A percentile compares a stretch with the other conserved stretches of the same genome.
phyloP scores from a whole-genome alignment of 2,113 vertebrate species.

The Lates calcarifer region DNA sequence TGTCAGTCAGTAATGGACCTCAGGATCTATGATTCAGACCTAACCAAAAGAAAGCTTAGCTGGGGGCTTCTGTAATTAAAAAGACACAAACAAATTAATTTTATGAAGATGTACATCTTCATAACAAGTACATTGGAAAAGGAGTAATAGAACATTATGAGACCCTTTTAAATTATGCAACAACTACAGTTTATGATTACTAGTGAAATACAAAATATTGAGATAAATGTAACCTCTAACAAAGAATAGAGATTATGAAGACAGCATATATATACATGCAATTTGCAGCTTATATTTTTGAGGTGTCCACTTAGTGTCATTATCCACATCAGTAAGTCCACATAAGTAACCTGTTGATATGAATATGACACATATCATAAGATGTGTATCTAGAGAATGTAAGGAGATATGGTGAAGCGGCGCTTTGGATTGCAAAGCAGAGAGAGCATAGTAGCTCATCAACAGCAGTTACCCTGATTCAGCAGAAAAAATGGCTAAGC shows the following conservation, averaged over 20 bases:
- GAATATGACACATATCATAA: background rate
- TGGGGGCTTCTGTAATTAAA: background rate
- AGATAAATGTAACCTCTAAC: background rate
- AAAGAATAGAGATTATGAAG: background rate
- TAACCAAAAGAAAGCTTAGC: background rate
- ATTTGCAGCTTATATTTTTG: conserved; percentile 6
- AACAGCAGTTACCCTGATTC: conserved; percentile 25
- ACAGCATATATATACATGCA: background rate
- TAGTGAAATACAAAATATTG: no score
- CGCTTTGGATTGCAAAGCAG: conserved; percentile 1
- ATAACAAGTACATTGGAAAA: background rate
- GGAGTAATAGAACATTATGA: background rate
- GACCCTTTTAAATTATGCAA: background rate
- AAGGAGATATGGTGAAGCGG: background rate
- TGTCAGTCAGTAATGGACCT: background rate
- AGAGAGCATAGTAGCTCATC: conserved; percentile 19
- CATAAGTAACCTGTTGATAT: conserved; percentile 11
- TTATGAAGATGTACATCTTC: background rate
- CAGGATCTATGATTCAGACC: background rate
- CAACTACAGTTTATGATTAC: no score
- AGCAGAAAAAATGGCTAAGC: conserved; percentile 20
- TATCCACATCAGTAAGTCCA: background rate
- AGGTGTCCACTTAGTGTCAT: background rate
- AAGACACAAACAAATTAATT: background rate
- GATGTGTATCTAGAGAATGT: background rate